Evolutionary conservation across 2,113 vertebrate genomes (phyloP).

Genomic region (Hylia prasina): DNA sequence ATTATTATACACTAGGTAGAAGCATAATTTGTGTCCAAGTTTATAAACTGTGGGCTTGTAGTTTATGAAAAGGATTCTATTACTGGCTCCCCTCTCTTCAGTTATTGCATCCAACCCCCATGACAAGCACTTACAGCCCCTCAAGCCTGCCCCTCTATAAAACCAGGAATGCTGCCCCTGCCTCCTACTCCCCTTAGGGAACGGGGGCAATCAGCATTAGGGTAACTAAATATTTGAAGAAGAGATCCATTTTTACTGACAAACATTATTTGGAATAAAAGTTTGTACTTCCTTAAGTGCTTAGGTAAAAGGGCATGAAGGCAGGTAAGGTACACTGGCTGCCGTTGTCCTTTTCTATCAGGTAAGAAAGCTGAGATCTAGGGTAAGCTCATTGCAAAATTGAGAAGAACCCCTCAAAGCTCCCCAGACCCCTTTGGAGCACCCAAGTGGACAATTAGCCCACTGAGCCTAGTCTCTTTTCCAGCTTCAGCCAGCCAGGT

Average conservation of each 20-base stretch:
- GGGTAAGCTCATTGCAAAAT: not conserved
- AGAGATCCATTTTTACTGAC: conserved; percentile 10
- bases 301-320: not conserved
- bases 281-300: conserved; percentile 8
- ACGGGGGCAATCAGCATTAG: conserved; percentile 13
- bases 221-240: conserved; percentile 55
- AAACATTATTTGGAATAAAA: not conserved
- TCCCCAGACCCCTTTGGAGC: not conserved
- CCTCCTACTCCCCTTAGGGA: not conserved
- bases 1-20: conserved; percentile 26
- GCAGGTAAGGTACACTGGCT: not conserved
- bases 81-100: not conserved
- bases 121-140: conserved; percentile 15
- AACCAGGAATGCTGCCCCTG: conserved; percentile 50
- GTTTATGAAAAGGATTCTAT: conserved; percentile 60
- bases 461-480: not conserved
- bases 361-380: not conserved
- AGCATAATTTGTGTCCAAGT: conserved; percentile 23
- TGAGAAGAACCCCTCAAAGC: not conserved
- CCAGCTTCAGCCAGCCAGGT: not conserved
- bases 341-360: not conserved
- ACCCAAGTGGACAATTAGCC: not conserved
- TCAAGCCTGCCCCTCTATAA: conserved; percentile 37
- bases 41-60: conserved; percentile 50
- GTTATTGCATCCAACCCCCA: not conserved